Percentiles rank a stretch among this genome's conserved stretches.
These are phyloP conservation scores for Ganaspis sp. DNA, from an alignment of 1,140 invertebrate species.

Conservation along the genomic window DNA sequence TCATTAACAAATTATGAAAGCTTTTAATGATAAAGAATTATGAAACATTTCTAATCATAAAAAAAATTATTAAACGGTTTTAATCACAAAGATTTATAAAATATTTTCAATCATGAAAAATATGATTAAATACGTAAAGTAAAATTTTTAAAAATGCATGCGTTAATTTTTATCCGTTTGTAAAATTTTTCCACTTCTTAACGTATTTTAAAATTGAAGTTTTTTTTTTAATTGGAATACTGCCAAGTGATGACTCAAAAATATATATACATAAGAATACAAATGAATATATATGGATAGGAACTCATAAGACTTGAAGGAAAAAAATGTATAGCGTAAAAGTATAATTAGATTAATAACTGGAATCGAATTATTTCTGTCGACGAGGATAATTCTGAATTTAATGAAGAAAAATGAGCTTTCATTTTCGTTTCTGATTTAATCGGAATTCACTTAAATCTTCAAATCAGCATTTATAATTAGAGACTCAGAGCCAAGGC, in stretches of 20 bases:
- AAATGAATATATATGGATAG: no score
- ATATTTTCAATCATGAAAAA: no score
- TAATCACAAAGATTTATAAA: no score
- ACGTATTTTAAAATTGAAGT: background rate
- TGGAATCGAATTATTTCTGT: background rate
- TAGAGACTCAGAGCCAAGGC: background rate
- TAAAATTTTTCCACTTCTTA: background rate
- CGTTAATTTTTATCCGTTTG: background rate
- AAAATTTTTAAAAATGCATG: no score
- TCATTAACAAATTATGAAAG: no score
- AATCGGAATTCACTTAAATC: background rate
- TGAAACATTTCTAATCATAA: no score
- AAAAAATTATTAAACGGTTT: no score
- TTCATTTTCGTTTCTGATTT: background rate
- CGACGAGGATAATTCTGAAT: no score
- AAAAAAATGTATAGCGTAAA: no score
- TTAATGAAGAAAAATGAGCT: background rate
- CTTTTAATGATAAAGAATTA: no score
- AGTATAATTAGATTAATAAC: background rate
- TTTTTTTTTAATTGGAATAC: background rate
- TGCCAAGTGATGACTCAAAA: background rate
- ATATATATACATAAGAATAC: background rate
- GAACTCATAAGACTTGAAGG: no score
- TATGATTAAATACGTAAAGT: no score
- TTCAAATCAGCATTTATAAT: constrained; percentile 1